phyloP scores from a whole-genome alignment of 2,888 invertebrate genomes.

The Agrotis ipsilon region DNA sequence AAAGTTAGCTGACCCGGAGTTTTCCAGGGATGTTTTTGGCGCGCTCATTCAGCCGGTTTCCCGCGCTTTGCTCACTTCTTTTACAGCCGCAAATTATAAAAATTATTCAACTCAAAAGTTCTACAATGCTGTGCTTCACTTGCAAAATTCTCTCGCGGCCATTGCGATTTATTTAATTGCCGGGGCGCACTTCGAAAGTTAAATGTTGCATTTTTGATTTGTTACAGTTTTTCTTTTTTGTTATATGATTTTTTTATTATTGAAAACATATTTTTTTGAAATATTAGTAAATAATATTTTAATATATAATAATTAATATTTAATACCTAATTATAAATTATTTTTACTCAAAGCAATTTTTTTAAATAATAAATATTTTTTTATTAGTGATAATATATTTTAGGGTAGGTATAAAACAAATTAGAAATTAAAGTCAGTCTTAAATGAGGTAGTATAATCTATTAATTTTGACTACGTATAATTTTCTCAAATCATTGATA shows the following conservation, averaged over 20 bases:
- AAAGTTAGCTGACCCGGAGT: conserved; percentile 8
- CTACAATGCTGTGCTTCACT: conserved; percentile 29
- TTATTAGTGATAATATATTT: no score
- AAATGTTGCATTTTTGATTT: background rate
- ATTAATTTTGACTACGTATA: background rate
- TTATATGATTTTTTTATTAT: background rate
- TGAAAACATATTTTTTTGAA: background rate
- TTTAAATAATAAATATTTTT: no score
- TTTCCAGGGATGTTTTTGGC: conserved; percentile 16
- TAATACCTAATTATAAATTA: no score
- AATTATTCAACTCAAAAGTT: conserved; percentile 1
- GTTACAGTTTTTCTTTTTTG: background rate
- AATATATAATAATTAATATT: no score
- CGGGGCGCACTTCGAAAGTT: conserved; percentile 37
- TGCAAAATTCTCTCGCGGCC: conserved; percentile 7
- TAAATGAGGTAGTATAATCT: background rate
- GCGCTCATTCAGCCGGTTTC: conserved; percentile 4
- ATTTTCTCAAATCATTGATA: no score
- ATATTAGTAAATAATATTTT: no score
- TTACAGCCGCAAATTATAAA: conserved; percentile 1
- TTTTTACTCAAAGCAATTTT: no score
- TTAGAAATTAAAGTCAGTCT: background rate
- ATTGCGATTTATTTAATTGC: conserved; percentile 42
- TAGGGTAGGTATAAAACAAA: no score
- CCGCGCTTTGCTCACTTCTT: conserved; percentile 18